These are phyloP conservation scores for Lutjanus argentimaculatus DNA, from an alignment of 2,797 vertebrate species.

Conservation along the genomic window DNA sequence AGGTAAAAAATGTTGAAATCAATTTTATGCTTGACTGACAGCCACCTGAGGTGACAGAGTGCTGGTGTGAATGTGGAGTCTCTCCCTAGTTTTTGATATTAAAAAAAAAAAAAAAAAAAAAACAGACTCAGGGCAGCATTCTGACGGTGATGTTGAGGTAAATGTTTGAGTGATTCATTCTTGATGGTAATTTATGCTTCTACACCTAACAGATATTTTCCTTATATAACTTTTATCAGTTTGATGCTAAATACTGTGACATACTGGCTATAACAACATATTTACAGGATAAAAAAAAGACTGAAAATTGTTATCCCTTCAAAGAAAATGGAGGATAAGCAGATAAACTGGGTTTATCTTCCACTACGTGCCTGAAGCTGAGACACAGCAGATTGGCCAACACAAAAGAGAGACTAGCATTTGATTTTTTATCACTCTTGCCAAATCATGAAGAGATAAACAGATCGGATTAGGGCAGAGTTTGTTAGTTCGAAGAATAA, in stretches of 20 bases:
- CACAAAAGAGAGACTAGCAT: conserved; percentile 7
- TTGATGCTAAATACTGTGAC: neutral
- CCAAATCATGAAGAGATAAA: neutral
- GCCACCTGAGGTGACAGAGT: conserved; percentile 8
- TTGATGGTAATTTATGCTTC: conserved; percentile 4
- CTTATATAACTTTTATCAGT: neutral
- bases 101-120: conserved; percentile 2
- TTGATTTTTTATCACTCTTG: neutral
- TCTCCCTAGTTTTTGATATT: conserved; percentile 20
- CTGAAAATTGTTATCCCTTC: neutral
- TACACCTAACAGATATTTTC: neutral
- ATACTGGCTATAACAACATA: neutral
- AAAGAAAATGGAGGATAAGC: conserved; percentile 13
- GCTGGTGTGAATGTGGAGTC: neutral
- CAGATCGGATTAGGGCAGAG: neutral
- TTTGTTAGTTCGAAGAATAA: neutral
- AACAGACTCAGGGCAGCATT: neutral
- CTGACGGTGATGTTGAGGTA: conserved; percentile 3
- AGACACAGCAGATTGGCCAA: neutral
- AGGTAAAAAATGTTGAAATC: conserved; percentile 18
- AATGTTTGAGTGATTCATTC: conserved; percentile 2
- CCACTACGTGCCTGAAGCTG: neutral
- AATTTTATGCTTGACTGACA: conserved; percentile 53
- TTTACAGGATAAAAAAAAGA: neutral
- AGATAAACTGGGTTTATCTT: conserved; percentile 15